Base-by-base conservation (phyloP, 2,113 vertebrate species). In the Addax nasomaculatus region DNA sequence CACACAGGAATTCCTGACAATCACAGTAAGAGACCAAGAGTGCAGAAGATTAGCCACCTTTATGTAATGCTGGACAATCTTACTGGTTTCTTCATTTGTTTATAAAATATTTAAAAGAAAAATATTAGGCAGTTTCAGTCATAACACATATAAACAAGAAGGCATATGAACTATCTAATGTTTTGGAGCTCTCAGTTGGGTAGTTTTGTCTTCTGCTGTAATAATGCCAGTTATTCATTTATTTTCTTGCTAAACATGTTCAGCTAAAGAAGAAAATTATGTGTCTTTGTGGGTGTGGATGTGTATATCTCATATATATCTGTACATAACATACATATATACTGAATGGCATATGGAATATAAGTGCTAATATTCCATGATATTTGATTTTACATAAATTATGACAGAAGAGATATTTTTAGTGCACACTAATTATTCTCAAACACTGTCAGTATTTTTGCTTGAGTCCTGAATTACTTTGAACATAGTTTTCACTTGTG, bases 401-500 rank as follows among this genome's bases (percentile, higher is more conserved):
- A 84, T 80, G 39, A 84, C 45, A 85, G 57, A 80, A 86, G 51
- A 90, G 76, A 96, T 43, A 88, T 57, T 96, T 95, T 93, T 97
- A 95, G 36, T 55, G 10, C 29, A 95, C 89, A 96, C 30, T 64
- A 73, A 67, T 96, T 95, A 93, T 91, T 92, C 95, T 97, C 45
- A 96, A 96, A 64, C 29, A 83, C 45, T 86, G 55, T 89, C 70
- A 45, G 89, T 95, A 70, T 67, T 96, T 93, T 96, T 97, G 92
- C 93, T 93, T 49, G 21, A 95, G 8, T 97, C 47, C 76, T 97
- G 93, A 96, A 93, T 91, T 96, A 98, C 21, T 85, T 90, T 94
- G 45, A 97, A 92, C 27, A 96, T 92, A 39, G 67, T 70, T 70
- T 70, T 70, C n/a, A 70, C n/a, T 39, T 70, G 5, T 70, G n/a